These are phyloP conservation scores for Andrena flavipes DNA, from an alignment of 2,888 invertebrate genomes.

Conservation along the genomic window DNA sequence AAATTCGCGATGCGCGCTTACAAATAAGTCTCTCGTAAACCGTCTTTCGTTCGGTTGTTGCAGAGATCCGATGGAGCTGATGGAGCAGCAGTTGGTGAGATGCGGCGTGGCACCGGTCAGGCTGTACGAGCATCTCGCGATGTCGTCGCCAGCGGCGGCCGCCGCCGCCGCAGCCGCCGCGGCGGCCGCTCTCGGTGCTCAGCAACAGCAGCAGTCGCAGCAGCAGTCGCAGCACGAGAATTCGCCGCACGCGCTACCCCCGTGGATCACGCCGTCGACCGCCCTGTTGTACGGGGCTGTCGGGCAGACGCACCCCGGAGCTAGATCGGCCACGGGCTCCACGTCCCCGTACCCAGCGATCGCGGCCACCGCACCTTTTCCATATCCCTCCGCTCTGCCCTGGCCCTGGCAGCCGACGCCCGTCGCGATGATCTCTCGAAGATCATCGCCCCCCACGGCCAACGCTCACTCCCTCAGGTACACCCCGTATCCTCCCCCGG, in stretches of 20 bases:
- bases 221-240: constrained; percentile 73
- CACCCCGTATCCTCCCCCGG: constrained; percentile 77
- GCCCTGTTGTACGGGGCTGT: constrained; percentile 80
- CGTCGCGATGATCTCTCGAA: constrained; percentile 79
- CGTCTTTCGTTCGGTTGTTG: constrained; percentile 44
- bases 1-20: no score
- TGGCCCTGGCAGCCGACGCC: constrained; percentile 83
- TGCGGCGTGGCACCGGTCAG: constrained; percentile 83
- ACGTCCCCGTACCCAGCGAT: constrained; percentile 78
- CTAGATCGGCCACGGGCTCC: constrained; percentile 67
- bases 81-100: constrained; percentile 83
- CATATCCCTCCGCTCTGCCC: constrained; percentile 76
- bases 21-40: no score
- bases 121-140: constrained; percentile 82
- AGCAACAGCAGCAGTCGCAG: constrained; percentile 69
- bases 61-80: constrained; percentile 84
- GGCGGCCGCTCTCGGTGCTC: constrained; percentile 67
- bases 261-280: constrained; percentile 80
- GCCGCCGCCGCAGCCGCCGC: constrained; percentile 71
- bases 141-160: constrained; percentile 74
- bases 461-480: constrained; percentile 82
- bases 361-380: constrained; percentile 70
- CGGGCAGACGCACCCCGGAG: constrained; percentile 69
- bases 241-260: constrained; percentile 72
- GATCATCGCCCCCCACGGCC: constrained; percentile 82